Base-by-base conservation (phyloP, 2,888 invertebrate species). In the Diadromus collaris region DNA sequence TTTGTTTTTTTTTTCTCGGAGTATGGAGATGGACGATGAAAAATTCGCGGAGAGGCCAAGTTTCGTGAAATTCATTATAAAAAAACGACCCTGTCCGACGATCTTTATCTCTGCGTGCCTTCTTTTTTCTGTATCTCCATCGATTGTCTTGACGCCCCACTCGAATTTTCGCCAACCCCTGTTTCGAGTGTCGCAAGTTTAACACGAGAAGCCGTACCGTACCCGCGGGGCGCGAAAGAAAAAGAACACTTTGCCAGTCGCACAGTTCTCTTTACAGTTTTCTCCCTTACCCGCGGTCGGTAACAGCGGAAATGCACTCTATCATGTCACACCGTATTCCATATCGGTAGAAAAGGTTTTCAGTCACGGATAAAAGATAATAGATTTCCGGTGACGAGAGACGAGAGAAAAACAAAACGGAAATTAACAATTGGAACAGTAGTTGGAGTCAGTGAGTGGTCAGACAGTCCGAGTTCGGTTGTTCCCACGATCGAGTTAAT, bases 91-190 rank as follows among this genome's bases (percentile, higher is more conserved):
- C 64, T 38, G 64, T 41, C 61, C 51, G 74, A n/a, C 63, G 70
- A 63, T 70, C 63, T 34, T 78, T 63, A 21, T 34, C 61, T n/a
- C 27, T 73, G 13, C 38, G 13, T 78, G 74, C 54, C 61, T 61
- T 51, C 32, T 58, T 68, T 60, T 72, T 44, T 38, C 65, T 24
- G 27, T 61, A 29, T 67, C 58, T 19, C 10, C 56, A 64, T 78
- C 76, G 79, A 79, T 81, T 77, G 79, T 77, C 79, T 79, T 76
- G 79, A 78, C 74, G 79, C 72, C 73, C 70, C 58, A 76, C 75
- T 69, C 68, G 67, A 81, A 76, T 81, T 79, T 74, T 71, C 56
- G 64, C 75, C 72, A 77, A 76, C 19, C 72, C 68, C 73, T 38
- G n/a, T 46, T 48, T 46, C 44, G 46, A 48, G 46, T 70, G 69